Evolutionary conservation across 1,140 invertebrate genomes (phyloP), one percentile per base, ranked within the genome.

Genomic region (Heliothis subflexa): DNA sequence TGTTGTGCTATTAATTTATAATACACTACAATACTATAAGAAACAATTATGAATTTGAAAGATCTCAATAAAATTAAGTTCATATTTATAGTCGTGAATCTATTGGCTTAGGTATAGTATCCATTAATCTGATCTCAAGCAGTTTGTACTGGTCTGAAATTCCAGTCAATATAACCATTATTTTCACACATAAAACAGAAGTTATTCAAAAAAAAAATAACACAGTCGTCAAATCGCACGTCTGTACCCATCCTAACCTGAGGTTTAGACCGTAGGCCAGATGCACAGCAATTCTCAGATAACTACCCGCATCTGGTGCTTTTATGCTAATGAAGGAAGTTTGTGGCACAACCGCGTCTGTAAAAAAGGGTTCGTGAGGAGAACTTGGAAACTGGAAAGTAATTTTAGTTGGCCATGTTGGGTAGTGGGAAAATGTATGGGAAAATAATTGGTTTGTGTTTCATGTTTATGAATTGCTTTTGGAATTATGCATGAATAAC

Each of bases 281-380:
- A 28, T 75, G 73, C 73, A 75, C 45, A 40, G 59, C 59, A 75
- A 75, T 75, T 62, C 59, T 75, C 57, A 21, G 45, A 61, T 72
- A 72, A 62, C 57, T 75, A 61, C 54, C 72, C 73, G 16, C 73
- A 75, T 75, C 73, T 75, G 73, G n/a, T 49, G 59, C 73, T 28
- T 50, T 75, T 64, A 75, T 75, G 73, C 14, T 64, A 75, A 75
- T 75, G 59, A 75, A 62, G 73, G 59, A 73, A 73, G 71, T 59
- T 73, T 70, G 66, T 12, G 54, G 5, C 49, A 45, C 55, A n/a
- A 64, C 73, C 45, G 25, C n/a, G 47, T 25, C 16, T 14, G 57
- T 47, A 75, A 75, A 75, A 75, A 75, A 62, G 47, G 73, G 47
- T 50, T 47, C 3, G 18, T 49, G 50, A 28, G 47, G 21, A 50